phyloP scores from a whole-genome alignment of 2,797 vertebrate species.

The Poecilia wingei region DNA sequence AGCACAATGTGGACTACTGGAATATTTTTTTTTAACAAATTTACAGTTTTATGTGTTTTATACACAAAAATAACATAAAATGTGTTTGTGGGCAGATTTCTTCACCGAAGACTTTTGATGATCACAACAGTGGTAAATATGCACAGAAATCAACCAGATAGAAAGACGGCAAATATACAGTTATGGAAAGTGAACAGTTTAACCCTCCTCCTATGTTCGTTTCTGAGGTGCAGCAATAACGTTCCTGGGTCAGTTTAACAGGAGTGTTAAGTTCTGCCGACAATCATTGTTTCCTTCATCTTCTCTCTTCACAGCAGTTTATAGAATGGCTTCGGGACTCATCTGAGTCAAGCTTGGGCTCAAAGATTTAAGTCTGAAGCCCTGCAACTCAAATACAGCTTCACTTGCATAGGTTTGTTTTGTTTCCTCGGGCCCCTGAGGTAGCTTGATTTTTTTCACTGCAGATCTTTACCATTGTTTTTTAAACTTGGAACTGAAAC shows the following conservation, averaged over 20 bases:
- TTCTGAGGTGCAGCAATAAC: no score
- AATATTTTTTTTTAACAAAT: neutral
- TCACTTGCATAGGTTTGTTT: neutral
- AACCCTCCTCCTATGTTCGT: no score
- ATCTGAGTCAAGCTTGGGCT: neutral
- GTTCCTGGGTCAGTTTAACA: no score
- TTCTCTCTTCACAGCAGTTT: neutral
- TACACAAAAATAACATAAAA: neutral
- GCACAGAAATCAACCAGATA: neutral
- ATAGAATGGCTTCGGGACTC: neutral
- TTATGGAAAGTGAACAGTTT: no score
- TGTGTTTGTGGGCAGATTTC: neutral
- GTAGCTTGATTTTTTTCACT: neutral
- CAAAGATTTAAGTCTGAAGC: neutral
- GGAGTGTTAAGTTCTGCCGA: neutral
- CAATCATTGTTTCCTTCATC: neutral
- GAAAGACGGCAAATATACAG: neutral
- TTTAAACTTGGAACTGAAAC: neutral
- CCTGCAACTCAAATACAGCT: neutral
- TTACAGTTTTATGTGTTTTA: neutral
- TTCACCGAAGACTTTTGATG: neutral
- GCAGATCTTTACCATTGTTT: neutral
- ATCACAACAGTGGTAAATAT: neutral
- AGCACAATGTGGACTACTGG: neutral
- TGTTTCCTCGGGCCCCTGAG: neutral